These are phyloP conservation scores for Drosophila fungiperda DNA, from an alignment of 2,888 invertebrate species.

Conservation along the genomic window DNA sequence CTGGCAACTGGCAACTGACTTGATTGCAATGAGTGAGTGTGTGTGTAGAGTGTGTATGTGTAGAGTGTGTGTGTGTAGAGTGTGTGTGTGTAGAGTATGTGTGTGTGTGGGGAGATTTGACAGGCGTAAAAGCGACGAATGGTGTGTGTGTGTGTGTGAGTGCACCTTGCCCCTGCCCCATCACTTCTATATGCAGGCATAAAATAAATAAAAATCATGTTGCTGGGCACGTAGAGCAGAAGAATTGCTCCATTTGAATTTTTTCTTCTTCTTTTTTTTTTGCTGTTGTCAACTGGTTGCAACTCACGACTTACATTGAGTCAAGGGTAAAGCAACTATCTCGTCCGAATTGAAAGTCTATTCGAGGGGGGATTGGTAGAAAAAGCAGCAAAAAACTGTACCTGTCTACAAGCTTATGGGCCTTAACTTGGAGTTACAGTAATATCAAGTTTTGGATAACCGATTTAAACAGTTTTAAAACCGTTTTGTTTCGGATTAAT, in stretches of 20 bases:
- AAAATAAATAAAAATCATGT: conserved; percentile 32
- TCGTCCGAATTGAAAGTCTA: conserved; percentile 35
- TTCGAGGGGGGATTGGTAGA: conserved; percentile 1
- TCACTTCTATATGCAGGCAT: background rate
- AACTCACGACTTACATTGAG: conserved; percentile 21
- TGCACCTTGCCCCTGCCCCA: conserved; percentile 40
- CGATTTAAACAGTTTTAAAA: conserved; percentile 18
- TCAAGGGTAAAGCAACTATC: conserved; percentile 40
- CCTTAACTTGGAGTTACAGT: background rate
- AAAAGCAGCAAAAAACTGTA: conserved; percentile 19
- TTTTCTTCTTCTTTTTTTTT: conserved; percentile 24
- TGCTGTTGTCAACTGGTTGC: conserved; percentile 42
- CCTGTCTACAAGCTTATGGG: conserved; percentile 3
- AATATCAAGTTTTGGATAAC: background rate
- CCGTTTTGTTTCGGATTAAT: conserved; percentile 17
- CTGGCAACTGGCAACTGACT: conserved; percentile 67
- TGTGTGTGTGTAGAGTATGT: background rate
- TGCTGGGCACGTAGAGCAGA: conserved; percentile 46
- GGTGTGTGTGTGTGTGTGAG: conserved; percentile 11
- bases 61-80: background rate
- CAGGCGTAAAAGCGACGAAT: conserved; percentile 52
- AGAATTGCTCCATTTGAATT: conserved; percentile 26
- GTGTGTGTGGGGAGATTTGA: conserved; percentile 4
- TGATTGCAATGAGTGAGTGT: conserved; percentile 66
- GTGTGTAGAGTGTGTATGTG: background rate